Evolutionary conservation across 2,113 vertebrate species (phyloP), one percentile per base, ranked within the genome.

Genomic region (Loxodonta africana): DNA sequence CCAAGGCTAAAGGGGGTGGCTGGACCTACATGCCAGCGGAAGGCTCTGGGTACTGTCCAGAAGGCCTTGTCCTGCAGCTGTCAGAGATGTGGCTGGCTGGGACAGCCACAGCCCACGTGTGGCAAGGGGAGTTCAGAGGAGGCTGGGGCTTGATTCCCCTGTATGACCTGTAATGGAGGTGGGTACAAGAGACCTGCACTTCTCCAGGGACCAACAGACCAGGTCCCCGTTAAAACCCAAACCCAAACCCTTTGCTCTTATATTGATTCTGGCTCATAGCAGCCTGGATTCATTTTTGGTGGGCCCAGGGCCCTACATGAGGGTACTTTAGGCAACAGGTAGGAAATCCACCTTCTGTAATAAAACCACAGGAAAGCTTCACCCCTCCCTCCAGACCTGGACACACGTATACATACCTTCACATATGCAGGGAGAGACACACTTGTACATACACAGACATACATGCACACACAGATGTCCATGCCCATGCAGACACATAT

Each of bases 401-500:
- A 63, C 25, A 46, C 74, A 62, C 6, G 1, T 1, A n/a, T 2
- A 17, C 48, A 60, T 57, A 57, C 53, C 15, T 57, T 57, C 1
- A 33, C 14, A 17, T 30, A 41, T 14, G 1, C 73, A 74, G 6
- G 18, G 2, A 23, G 6, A 57, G 53, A 46, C 46, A 85, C 57
- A 15, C 21, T 62, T 57, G 53, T 41, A 91, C 48, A 7, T 28
- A 33, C 30, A 30, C 10, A 7, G 14, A 33, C n/a, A 25, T 11
- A 26, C 48, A 26, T 51, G 18, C 23, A 51, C 10, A 6, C 7
- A 48, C n/a, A 12, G 53, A 4, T 33, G 30, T 5, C 1, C 62
- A 7, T 0, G 0, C 2, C 12, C 20, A 63, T 14, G 1, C 9
- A n/a, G 17, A 7, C 71, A 69, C 1, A 20, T 4, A 2, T 63